Percentiles rank a stretch among this genome's conserved stretches.
phyloP scores from a whole-genome alignment of 2,113 vertebrate species.

The Micromys minutus region DNA sequence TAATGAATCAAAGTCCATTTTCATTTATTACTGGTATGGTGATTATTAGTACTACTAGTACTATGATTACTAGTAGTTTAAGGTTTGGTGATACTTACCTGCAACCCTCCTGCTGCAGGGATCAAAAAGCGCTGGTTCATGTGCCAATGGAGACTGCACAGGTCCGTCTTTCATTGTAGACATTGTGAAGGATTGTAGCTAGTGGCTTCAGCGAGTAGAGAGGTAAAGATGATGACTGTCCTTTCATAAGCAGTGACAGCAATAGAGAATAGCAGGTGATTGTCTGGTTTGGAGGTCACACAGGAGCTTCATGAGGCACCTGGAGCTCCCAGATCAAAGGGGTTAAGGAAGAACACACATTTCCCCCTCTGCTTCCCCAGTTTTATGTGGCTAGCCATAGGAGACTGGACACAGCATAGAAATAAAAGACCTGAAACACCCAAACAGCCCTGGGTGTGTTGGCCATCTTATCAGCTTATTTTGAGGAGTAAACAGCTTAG shows the following conservation, averaged over 20 bases:
- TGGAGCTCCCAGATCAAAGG: neutral
- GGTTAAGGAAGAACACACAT: neutral
- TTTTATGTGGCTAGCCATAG: neutral
- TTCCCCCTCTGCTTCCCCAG: neutral
- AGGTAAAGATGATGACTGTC: neutral
- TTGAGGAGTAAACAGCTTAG: neutral
- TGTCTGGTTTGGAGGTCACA: neutral
- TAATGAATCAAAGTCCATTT: conserved; percentile 1
- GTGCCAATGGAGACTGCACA: neutral
- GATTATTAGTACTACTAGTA: no score
- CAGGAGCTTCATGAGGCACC: neutral
- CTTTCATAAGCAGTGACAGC: neutral
- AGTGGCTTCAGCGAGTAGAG: neutral
- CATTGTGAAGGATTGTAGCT: neutral
- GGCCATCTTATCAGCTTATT: neutral
- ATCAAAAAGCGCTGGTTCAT: neutral
- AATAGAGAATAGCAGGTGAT: neutral
- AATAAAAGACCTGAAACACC: neutral
- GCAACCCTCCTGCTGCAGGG: neutral
- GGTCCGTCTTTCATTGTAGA: neutral
- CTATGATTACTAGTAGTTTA: no score
- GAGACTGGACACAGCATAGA: neutral
- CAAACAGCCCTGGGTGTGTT: neutral
- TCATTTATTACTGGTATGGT: conserved; percentile 10
- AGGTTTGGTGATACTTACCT: neutral